Evolutionary conservation across 2,113 vertebrate species (phyloP), one percentile per base, ranked within the genome.

Genomic region (Pimephales promelas): DNA sequence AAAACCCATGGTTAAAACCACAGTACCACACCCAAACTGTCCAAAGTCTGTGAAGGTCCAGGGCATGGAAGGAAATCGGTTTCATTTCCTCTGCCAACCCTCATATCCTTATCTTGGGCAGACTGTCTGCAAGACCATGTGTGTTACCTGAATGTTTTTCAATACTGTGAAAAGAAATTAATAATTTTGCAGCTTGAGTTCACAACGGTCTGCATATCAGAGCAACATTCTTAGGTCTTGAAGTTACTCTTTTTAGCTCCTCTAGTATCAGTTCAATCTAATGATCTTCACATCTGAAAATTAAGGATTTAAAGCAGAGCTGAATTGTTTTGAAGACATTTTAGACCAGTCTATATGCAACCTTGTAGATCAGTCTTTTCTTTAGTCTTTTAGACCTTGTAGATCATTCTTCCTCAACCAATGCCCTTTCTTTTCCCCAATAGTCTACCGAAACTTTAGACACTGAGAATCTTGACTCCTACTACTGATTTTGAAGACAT

Each of bases 91-190:
- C 54, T 61, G 75, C 75, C n/a, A 78, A 61, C 75, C 11, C 31
- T 78, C 34, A 61, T n/a, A 78, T 78, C 34, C 54, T 78, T 78
- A 78, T 78, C 56, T 78, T 61, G 54, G 56, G 43, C 75, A 61
- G 54, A 61, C 75, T 24, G 11, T 34, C 36, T 18, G 5, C 36
- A 43, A 45, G 10, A 47, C 56, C 34, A 36, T 26, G 75, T 1
- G 36, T 8, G 24, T 20, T 62, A 79, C 75, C 75, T 78, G 16
- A 47, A 26, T 22, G 24, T 28, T 26, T 78, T 40, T 43, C 31
- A 26, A 61, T 36, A 13, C 56, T 78, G 34, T 24, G 11, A 59
- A 61, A 24, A 26, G 11, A 13, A 61, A 18, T 75, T 26, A 34
- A 54, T 34, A 16, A 34, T 59, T 43, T 26, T 24, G 54, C 76